A percentile compares a stretch with the other conserved stretches of the same genome.
Evolutionary conservation across 2,888 invertebrate genomes (phyloP).

Genomic region (Ommatoiulus sabulosus): DNA sequence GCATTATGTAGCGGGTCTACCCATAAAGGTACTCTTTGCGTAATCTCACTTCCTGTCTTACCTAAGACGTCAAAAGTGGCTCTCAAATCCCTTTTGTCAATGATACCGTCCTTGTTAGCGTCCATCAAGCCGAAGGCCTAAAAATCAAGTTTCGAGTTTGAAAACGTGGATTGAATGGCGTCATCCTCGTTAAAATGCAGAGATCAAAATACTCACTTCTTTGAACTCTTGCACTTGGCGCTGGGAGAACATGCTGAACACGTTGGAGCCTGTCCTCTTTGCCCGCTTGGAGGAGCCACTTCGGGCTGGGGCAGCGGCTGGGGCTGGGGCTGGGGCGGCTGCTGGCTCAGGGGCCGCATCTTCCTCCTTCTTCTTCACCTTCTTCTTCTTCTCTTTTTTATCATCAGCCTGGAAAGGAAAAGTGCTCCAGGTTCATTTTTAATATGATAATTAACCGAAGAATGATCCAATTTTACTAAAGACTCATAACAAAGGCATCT

Average conservation of each 20-base stretch:
- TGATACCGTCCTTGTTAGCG: slow-evolving; percentile 91
- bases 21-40: neutral
- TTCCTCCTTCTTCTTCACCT: slow-evolving; percentile 61
- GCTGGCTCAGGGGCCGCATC: slow-evolving; percentile 70
- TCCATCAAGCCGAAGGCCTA: slow-evolving; percentile 96
- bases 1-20: neutral
- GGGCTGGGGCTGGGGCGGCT: slow-evolving; percentile 77
- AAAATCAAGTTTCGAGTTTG: slow-evolving; percentile 37
- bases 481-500: too few species aligned
- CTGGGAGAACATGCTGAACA: slow-evolving; percentile 97
- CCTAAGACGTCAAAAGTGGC: slow-evolving; percentile 90
- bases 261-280: slow-evolving; percentile 80
- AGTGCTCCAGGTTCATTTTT: neutral
- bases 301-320: slow-evolving; percentile 73
- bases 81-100: slow-evolving; percentile 87
- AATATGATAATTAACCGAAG: too few species aligned
- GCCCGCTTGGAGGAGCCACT: slow-evolving; percentile 88
- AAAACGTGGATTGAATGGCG: neutral
- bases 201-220: slow-evolving; percentile 73
- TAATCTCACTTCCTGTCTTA: slow-evolving; percentile 58
- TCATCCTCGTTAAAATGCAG: neutral
- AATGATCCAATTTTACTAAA: too few species aligned
- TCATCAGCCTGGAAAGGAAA: slow-evolving; percentile 24
- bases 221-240: slow-evolving; percentile 97
- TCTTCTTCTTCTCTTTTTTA: slow-evolving; percentile 77